Base-by-base conservation (phyloP, 2,888 invertebrate genomes). In the Melikaiella ostensackeni region DNA sequence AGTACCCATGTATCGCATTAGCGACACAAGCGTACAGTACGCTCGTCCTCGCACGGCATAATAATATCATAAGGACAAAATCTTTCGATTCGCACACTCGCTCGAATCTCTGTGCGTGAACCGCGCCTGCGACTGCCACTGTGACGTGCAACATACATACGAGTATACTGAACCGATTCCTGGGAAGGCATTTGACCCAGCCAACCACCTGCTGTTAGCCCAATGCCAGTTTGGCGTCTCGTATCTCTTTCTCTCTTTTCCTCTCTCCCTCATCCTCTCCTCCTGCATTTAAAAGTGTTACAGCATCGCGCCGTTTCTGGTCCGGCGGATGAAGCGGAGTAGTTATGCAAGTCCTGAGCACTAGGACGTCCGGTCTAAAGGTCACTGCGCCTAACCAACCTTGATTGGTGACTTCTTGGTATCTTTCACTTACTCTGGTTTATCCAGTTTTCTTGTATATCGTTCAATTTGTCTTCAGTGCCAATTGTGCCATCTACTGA, bases 131-230 rank as follows among this genome's bases (percentile, higher is more conserved):
- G 77, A 79, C 77, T 64, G 77, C 78, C 77, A 82, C 82, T 80
- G 78, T 80, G 82, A 81, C 78, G 80, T 77, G 77, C 75, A 78
- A 79, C 81, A 81, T 80, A 83, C 82, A 83, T 83, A n/a, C n/a
- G n/a, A n/a, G n/a, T n/a, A 88, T 82, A 83, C 86, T 84, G 86
- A 88, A 88, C 86, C 88, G 88, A 89, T 88, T 89, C 89, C 83
- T 82, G 86, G 83, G 87, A 88, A 89, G 88, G 89, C 87, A 87
- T 89, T 89, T 89, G 89, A 89, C 88, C 89, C 85, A 86, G 86
- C 84, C 84, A 89, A 87, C 89, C 89, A 88, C 89, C 89, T 89
- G 89, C 89, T 89, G 89, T 89, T 90, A 86, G 86, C 83, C 84
- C 84, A 86, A 86, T 87, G 85, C 88, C 85, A 79, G 82, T 82